Percentiles rank a stretch among this genome's conserved stretches.
Conservation (phyloP, 2,113 vertebrate species). For the Peromyscus californicus region DNA sequence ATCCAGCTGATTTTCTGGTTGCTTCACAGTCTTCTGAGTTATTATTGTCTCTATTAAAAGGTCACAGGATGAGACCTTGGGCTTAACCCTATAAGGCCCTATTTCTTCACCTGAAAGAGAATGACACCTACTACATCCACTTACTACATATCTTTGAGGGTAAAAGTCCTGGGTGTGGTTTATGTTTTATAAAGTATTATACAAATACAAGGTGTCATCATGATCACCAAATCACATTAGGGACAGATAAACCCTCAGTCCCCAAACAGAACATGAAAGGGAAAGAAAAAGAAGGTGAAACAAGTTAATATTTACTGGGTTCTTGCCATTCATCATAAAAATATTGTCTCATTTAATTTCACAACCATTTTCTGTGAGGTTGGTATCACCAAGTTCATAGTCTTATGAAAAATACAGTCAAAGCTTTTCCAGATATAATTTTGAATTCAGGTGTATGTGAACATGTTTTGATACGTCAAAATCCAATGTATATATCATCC, state of each 20-base stretch:
- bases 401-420: not conserved
- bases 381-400: not conserved
- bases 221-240: slow-evolving; percentile 60
- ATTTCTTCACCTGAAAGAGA: slow-evolving; percentile 54
- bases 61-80: not conserved
- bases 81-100: not conserved
- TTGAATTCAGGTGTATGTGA: not conserved
- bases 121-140: not conserved
- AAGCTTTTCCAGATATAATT: not conserved
- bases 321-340: slow-evolving; percentile 50
- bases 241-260: slow-evolving; percentile 41
- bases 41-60: not conserved
- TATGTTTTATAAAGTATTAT: slow-evolving; percentile 55
- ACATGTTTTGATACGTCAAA: not conserved
- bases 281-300: slow-evolving; percentile 37
- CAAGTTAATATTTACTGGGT: slow-evolving; percentile 55
- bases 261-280: slow-evolving; percentile 45
- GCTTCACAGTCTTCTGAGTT: not conserved
- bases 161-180: not conserved
- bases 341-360: slow-evolving; percentile 55
- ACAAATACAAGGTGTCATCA: slow-evolving; percentile 33
- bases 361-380: not conserved
- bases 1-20: not conserved
- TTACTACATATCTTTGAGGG: not conserved
- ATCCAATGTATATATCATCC: not conserved